phyloP scores from a whole-genome alignment of 2,888 invertebrate genomes.

The Thyatira batis region DNA sequence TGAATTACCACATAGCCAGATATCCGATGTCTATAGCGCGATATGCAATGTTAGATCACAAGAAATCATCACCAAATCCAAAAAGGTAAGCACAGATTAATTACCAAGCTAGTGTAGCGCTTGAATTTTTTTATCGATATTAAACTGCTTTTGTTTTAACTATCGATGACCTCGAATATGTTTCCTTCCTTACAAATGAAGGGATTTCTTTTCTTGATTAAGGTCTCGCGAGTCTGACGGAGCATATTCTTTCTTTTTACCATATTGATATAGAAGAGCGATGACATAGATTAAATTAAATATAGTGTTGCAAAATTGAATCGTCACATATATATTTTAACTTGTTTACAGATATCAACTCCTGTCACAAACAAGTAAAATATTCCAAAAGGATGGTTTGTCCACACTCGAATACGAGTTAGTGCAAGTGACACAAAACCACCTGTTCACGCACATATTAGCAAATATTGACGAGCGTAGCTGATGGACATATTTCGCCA shows the following conservation, averaged over 20 bases:
- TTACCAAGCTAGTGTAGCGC: neutral
- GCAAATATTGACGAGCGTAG: conserved; percentile 88
- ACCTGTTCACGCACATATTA: conserved; percentile 91
- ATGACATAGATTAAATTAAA: no score
- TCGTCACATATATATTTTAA: neutral
- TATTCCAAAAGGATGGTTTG: conserved; percentile 93
- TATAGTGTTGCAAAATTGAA: no score
- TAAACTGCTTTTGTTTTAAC: neutral
- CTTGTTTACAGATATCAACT: conserved; percentile 89
- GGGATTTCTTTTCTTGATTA: no score
- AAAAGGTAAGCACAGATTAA: conserved; percentile 84
- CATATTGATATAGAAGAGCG: no score
- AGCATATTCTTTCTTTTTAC: no score
- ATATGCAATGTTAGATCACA: conserved; percentile 97
- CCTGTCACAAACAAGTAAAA: conserved; percentile 90
- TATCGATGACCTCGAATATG: no score
- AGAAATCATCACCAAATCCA: conserved; percentile 94
- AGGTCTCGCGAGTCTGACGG: no score
- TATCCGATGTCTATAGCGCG: conserved; percentile 96
- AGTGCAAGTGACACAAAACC: conserved; percentile 84
- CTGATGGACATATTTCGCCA: conserved; percentile 86
- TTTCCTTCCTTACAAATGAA: no score
- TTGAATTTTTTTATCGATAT: neutral
- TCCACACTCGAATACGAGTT: conserved; percentile 91
- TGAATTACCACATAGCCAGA: conserved; percentile 93